Evolutionary conservation across 2,888 invertebrate species (phyloP), one percentile per base, ranked within the genome.

Genomic region (Pammene fasciana): DNA sequence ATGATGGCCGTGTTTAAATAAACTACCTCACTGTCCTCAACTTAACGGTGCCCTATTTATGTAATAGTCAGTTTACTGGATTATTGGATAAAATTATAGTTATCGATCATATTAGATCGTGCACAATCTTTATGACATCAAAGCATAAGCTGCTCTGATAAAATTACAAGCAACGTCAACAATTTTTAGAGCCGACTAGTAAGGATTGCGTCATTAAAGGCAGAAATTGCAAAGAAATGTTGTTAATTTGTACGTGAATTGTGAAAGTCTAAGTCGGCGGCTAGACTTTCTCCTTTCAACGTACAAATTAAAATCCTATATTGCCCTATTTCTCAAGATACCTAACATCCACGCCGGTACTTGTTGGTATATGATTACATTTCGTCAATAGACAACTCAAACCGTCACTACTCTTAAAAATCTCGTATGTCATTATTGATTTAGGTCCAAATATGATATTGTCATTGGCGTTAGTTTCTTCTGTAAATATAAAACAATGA

Each of bases 211-310:
- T 43, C 26, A 50, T 26, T 11, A 48, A 45, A 66, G 34, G 34
- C 36, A n/a, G 11, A 57, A 45, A 9, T 18, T 14, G 46, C 38
- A 45, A 43, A 36, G 52, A 56, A 48, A 16, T 18, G 11, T 57
- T 34, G 57, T 41, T 50, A 50, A 62, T 59, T 59, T 59, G 52
- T 13, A 16, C 50, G 59, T 43, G 52, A 34, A 16, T 43, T 36
- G 11, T 14, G 66, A 66, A 52, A 59, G 43, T 13, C 5, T 14
- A 52, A 59, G 50, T 13, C 8, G 14, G 13, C 14, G 14, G 57
- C n/a, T 11, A 50, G 59, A 59, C 59, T 52, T 66, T 66, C 59
- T 38, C 38, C 16, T 45, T 45, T 54, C 54, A 54, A 9, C 7
- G n/a, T 18, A 16, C 11, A 10, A 52, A 52, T 52, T 52, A 13